Evolutionary conservation across 2,113 vertebrate genomes (phyloP), one percentile per base, ranked within the genome.

Genomic region (Fulmarus glacialis): DNA sequence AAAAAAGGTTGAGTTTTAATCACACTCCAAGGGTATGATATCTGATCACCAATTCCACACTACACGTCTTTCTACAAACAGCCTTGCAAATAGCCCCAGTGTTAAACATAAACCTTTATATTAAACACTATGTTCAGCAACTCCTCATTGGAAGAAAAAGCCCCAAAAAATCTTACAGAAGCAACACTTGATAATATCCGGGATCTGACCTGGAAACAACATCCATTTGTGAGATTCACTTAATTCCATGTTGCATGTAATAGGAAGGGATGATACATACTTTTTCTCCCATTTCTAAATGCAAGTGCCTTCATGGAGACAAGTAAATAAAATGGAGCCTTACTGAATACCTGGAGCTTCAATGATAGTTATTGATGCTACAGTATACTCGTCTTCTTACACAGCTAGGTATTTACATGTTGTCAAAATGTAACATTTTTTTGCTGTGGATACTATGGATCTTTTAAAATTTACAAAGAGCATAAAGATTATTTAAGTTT

Each of bases 1-100:
- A 96, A 95, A 97, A 75, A 95, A 82, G 60, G 93, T 60, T 95
- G 82, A 84, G 84, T 83, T 95, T 83, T 97, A 95, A 97, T 89
- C 84, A 87, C 58, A 52, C 97, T 97, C 95, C 59, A 64, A 97
- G 85, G 92, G 84, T 84, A 52, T 60, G 82, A 45, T 82, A 63
- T 55, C 96, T 93, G 89, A 95, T 97, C 93, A 91, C 87, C 23
- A 29, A 87, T 96, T 82, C 93, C 68, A 66, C 52, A 56, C 85
- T 93, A 80, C 38, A 30, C 52, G 21, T 87, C 91, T 89, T 95
- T 85, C 88, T 82, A 95, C 95, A 92, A 80, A 96, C 53, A 97
- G 78, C 79, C 90, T 94, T 95, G 79, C 67, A 97, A 94, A 87
- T 81, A 95, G 67, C 68, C 68, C 81, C 82, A 82, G 6, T 45